A percentile compares a stretch with the other conserved stretches of the same genome.
Evolutionary conservation across 2,797 vertebrate species (phyloP).

Genomic region (Catharus ustulatus): DNA sequence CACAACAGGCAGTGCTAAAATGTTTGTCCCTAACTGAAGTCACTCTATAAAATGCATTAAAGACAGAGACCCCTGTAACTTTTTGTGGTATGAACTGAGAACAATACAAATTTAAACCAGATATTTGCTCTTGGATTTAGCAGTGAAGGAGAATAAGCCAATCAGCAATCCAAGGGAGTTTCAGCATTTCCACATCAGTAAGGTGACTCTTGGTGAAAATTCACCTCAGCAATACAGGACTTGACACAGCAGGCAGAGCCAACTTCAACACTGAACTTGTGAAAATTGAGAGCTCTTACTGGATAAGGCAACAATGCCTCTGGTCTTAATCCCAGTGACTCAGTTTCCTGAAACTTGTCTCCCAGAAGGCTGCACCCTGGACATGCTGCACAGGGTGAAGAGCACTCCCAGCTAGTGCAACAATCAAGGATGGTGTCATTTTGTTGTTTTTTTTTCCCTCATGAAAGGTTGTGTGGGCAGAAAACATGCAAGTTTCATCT

Average conservation of each 20-base stretch:
- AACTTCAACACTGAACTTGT: background rate
- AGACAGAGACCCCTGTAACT: background rate
- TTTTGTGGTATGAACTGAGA: background rate
- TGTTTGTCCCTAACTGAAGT: background rate
- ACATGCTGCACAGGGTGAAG: background rate
- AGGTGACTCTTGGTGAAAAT: background rate
- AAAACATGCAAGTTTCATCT: background rate
- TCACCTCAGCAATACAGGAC: background rate
- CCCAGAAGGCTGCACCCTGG: background rate
- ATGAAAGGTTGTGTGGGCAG: background rate
- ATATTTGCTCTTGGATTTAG: background rate
- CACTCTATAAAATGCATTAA: background rate
- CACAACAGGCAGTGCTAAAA: background rate
- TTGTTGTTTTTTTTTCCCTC: background rate
- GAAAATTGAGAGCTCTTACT: background rate
- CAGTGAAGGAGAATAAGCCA: background rate
- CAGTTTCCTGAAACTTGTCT: background rate
- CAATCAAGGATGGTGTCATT: background rate
- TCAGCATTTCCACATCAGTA: background rate
- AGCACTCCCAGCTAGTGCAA: background rate
- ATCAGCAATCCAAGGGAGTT: background rate
- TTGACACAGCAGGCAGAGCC: background rate
- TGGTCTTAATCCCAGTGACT: background rate
- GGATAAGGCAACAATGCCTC: background rate
- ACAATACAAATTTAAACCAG: background rate